Conservation (phyloP, 2,888 invertebrate genomes). For the Helobdella robusta region DNA sequence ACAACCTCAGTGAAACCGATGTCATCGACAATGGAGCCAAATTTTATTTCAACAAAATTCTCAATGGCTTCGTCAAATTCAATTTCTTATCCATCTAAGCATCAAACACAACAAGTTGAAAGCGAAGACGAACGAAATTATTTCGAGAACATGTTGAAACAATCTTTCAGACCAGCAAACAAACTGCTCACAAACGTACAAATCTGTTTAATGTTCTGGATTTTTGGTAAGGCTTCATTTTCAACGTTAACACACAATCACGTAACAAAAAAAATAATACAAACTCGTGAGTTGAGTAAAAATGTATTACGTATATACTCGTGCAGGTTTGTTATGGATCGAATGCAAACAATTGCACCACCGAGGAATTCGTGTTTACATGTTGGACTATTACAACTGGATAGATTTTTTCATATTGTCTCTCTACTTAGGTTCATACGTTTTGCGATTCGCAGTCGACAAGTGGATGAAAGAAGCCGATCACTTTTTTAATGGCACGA, state of each 20-base stretch:
- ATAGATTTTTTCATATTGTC: slow-evolving; percentile 48
- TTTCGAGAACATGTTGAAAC: slow-evolving; percentile 33
- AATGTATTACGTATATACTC: no score
- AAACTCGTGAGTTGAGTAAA: no score
- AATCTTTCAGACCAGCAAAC: slow-evolving; percentile 41
- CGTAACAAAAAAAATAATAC: no score
- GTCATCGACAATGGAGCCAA: no score
- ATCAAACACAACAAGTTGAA: no score
- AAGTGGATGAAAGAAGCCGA: slow-evolving; percentile 46
- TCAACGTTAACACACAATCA: no score
- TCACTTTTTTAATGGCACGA: slow-evolving; percentile 43
- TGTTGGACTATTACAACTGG: slow-evolving; percentile 47
- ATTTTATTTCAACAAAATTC: no score
- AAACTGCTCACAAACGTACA: slow-evolving; percentile 43
- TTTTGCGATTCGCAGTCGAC: slow-evolving; percentile 47
- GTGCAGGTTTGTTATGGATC: slow-evolving; percentile 47
- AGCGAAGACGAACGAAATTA: no score
- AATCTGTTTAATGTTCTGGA: slow-evolving; percentile 5
- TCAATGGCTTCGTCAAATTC: no score
- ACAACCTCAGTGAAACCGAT: no score
- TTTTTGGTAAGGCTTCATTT: no score
- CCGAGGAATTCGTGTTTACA: slow-evolving; percentile 45
- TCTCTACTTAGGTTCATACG: slow-evolving; percentile 49
- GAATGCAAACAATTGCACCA: slow-evolving; percentile 49
- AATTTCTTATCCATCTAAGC: no score